These are phyloP conservation scores for Etheostoma nigrum DNA, from an alignment of 2,797 vertebrate species.

Conservation along the genomic window DNA sequence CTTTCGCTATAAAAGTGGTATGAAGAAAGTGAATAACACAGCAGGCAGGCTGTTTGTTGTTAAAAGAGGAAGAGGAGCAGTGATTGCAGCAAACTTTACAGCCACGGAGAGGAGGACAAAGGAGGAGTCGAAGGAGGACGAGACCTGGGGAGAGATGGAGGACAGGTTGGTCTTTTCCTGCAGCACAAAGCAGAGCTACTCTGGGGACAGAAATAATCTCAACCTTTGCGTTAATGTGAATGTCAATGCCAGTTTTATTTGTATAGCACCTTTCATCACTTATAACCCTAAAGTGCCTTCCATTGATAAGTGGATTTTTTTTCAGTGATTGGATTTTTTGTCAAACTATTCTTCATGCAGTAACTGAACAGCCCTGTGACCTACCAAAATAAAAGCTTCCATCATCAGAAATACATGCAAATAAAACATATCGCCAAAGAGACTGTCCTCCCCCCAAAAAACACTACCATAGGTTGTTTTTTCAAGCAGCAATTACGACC, in stretches of 20 bases:
- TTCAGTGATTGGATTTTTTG: too few relatives aligned
- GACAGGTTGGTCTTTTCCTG: slow-evolving; percentile 21
- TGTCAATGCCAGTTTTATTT: too few relatives aligned
- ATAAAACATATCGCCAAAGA: too few relatives aligned
- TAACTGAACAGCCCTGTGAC: too few relatives aligned
- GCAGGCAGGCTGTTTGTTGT: slow-evolving; percentile 1
- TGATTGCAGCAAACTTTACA: slow-evolving; percentile 64
- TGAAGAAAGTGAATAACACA: neutral
- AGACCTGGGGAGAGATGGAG: slow-evolving; percentile 9
- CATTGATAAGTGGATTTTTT: too few relatives aligned
- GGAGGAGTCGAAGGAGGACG: slow-evolving; percentile 26
- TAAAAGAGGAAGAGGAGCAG: slow-evolving; percentile 66
- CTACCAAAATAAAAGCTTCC: neutral
- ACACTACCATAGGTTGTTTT: too few relatives aligned
- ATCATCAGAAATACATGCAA: neutral
- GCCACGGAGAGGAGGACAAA: slow-evolving; percentile 7
- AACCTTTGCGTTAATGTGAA: neutral
- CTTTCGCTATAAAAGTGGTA: neutral
- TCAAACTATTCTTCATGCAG: neutral
- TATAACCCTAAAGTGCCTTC: too few relatives aligned
- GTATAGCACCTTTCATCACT: too few relatives aligned
- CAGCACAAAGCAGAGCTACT: neutral
- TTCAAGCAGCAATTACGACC: too few relatives aligned
- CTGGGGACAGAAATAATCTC: slow-evolving; percentile 9
- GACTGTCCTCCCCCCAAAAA: too few relatives aligned